phyloP scores from a whole-genome alignment of 2,113 vertebrate genomes.

The Drymodes brunneopygia region DNA sequence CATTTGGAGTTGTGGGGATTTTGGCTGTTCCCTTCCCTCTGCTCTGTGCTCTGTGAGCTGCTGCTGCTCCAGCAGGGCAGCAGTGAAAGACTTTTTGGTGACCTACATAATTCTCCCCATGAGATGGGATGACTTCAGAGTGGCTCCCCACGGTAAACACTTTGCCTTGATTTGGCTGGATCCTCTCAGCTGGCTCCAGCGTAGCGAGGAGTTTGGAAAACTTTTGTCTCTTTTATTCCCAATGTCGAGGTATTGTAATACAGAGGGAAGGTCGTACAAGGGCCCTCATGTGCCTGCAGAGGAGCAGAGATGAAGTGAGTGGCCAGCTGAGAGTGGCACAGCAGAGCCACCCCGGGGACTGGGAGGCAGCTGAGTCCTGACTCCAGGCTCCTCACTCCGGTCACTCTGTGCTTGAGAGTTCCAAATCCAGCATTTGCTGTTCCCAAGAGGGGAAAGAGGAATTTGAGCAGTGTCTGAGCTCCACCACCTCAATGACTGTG shows the following conservation, averaged over 20 bases:
- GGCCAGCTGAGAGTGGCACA: background rate
- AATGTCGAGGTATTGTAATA: background rate
- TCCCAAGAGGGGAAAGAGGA: background rate
- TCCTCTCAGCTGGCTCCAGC: background rate
- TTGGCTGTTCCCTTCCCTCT: background rate
- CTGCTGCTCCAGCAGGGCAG: background rate
- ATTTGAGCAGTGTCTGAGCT: background rate
- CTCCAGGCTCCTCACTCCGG: background rate
- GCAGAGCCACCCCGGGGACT: background rate
- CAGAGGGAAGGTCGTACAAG: background rate
- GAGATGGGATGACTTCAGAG: background rate
- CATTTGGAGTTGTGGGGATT: background rate
- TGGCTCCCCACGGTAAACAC: background rate
- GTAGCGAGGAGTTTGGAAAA: background rate
- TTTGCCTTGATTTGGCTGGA: background rate
- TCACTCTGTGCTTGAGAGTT: background rate
- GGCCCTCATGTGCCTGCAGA: background rate
- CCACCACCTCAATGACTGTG: rapidly evolving
- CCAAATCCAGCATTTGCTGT: background rate
- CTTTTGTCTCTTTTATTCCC: background rate
- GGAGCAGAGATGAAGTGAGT: background rate
- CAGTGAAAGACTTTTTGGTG: background rate
- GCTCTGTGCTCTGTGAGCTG: background rate
- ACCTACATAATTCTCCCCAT: background rate
- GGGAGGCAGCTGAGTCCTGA: background rate